Evolutionary conservation across 1,140 invertebrate species (phyloP), one percentile per base, ranked within the genome.

Genomic region (Propsilocerus akamusi): DNA sequence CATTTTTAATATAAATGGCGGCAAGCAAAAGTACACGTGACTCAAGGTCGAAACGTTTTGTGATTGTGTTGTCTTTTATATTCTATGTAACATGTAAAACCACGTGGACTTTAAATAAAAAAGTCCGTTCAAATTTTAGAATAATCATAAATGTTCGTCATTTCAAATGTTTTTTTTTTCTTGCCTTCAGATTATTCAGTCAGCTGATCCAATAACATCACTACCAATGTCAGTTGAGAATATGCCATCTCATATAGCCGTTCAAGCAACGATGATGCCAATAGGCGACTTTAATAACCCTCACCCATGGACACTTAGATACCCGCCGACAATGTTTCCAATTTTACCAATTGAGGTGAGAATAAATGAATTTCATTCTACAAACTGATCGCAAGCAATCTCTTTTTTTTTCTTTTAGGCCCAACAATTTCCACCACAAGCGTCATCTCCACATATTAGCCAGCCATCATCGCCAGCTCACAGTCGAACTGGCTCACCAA

Each of bases 381-480:
- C 3, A 48, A 50, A 11, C 47, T 49, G 22, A 5, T 51, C 28
- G 6, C 48, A 49, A 46, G 7, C 14, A 4, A 25, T 50, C 26
- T 53, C 37, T n/a, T n/a, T n/a, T n/a, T n/a, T n/a, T n/a, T n/a
- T 25, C 48, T 46, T 48, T 49, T 24, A 46, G 37, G 62, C 61
- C 23, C 52, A 65, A 50, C 59, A 68, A 51, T 69, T 68, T 59
- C 64, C 65, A 24, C 61, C 61, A 32, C 71, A 61, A 24, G 65
- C 57, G 47, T 54, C 62, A 49, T 76, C 76, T 23, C 74, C 75
- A 3, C 65, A 76, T 58, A 62, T 75, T 54, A 77, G 72, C 53
- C 74, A 75, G 57, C 63, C 68, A 51, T 62, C 66, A 12, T 71
- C 70, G 8, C 74, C 75, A 12, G 71, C 68, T 37, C 73, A 73